These are phyloP conservation scores for Microcebus tavaratra DNA, from an alignment of 2,113 vertebrate species.

Conservation along the genomic window DNA sequence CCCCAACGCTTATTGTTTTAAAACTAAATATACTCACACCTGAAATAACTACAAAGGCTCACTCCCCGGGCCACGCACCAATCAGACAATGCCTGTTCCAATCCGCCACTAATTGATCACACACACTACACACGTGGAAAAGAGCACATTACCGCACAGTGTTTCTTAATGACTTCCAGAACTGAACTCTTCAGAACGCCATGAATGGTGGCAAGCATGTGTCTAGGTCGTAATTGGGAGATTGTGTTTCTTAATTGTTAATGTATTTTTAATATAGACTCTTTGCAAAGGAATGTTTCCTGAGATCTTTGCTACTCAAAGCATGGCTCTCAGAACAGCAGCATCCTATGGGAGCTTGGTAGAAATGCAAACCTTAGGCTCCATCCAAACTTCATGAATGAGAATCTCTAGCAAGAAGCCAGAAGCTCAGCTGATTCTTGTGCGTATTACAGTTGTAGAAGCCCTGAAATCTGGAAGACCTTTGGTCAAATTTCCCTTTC, in stretches of 20 bases:
- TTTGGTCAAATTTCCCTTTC: neutral
- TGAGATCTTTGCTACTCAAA: slow-evolving; percentile 26
- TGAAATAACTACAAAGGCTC: slow-evolving; percentile 65
- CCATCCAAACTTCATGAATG: neutral
- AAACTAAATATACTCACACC: slow-evolving; percentile 37
- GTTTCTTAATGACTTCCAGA: slow-evolving; percentile 63
- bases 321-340: neutral
- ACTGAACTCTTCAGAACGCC: neutral
- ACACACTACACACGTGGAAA: neutral
- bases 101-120: neutral
- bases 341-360: neutral
- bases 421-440: neutral
- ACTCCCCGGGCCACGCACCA: neutral
- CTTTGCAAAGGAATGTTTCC: slow-evolving; percentile 35
- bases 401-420: neutral
- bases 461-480: neutral
- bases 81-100: slow-evolving; percentile 25
- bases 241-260: slow-evolving; percentile 39
- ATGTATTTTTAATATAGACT: slow-evolving; percentile 58
- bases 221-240: slow-evolving; percentile 27
- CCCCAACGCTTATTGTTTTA: slow-evolving; percentile 40
- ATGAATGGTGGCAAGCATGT: slow-evolving; percentile 1
- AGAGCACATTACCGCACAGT: neutral
- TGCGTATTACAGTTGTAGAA: neutral
- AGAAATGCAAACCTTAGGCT: neutral